Base-by-base conservation (phyloP, 2,797 vertebrate species). In the Arrhamphus sclerolepis region DNA sequence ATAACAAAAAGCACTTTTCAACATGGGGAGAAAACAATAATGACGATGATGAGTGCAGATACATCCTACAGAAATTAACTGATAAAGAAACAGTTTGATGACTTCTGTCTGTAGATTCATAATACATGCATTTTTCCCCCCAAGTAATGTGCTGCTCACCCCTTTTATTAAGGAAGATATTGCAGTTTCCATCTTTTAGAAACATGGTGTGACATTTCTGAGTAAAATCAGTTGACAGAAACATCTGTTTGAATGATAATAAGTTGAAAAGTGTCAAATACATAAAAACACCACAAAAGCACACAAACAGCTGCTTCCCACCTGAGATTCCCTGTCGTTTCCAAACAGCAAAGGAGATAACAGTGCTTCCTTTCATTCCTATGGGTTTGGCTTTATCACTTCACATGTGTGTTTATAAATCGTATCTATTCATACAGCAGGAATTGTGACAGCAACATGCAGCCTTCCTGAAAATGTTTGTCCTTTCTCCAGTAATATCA, bases 401-500 rank as follows among this genome's bases (percentile, higher is more conserved):
- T 44, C 56, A 72, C 58, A 56, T 22, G 46, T 63, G 55, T 89
- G 82, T 89, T 90, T 87, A 81, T 49, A 48, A 72, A 82, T 73
- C 52, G 19, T 87, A 91, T 91, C 87, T 87, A 56, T 80, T 66
- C 78, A 72, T 71, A 53, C 81, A 87, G 85, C 73, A 70, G 76
- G 53, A 85, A 72, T 42, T 61, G 72, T 60, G 48, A 69, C 54
- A 70, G 39, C 77, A 80, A 75, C 50, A 64, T 48, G 52, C 60
- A 21, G 65, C 55, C 70, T 89, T 90, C 89, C 89, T 89, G 82
- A 80, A 83, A 81, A 77, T 81, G 80, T 88, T 89, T 84, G 48
- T 41, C 54, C 72, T 79, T 28, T 40, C 42, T 62, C 42, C 72
- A 82, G 87, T 89, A 87, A 56, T 59, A 59, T 50, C 72, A 76